Conservation (phyloP, 2,797 vertebrate genomes). For the Danio kyathit region DNA sequence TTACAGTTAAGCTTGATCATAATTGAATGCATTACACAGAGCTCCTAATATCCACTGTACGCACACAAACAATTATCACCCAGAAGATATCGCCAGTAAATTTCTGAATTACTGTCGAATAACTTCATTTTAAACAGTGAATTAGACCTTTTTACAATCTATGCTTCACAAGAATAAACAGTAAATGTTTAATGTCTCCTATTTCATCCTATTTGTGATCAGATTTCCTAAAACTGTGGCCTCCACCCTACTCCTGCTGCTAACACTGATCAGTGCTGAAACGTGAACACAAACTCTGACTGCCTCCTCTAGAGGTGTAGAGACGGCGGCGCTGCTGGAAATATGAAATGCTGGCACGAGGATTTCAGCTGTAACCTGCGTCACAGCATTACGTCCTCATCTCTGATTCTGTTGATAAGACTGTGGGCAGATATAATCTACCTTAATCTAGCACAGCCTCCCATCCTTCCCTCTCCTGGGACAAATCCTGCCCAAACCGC, state of each 20-base stretch:
- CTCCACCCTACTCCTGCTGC: background rate
- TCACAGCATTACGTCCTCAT: slow-evolving; percentile 75
- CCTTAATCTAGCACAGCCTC: slow-evolving; percentile 72
- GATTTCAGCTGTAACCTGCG: slow-evolving; percentile 41
- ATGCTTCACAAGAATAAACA: too few species aligned
- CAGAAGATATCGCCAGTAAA: too few species aligned
- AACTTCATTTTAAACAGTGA: too few species aligned
- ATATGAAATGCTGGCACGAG: slow-evolving; percentile 25
- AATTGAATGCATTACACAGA: too few species aligned
- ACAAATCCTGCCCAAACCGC: slow-evolving; percentile 70
- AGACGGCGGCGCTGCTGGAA: slow-evolving; percentile 2
- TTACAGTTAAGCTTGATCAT: too few species aligned
- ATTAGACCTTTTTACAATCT: too few species aligned
- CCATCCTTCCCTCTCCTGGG: slow-evolving; percentile 63
- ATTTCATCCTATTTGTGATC: slow-evolving; percentile 28
- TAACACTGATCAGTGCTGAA: background rate
- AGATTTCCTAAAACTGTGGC: slow-evolving; percentile 36
- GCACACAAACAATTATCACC: too few species aligned
- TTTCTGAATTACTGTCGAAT: too few species aligned
- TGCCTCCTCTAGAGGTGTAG: background rate
- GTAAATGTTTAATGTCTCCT: too few species aligned
- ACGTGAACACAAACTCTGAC: too few species aligned
- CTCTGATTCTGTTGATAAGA: slow-evolving; percentile 83
- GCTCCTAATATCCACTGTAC: too few species aligned
- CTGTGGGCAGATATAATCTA: slow-evolving; percentile 82